phyloP scores from a whole-genome alignment of 1,140 invertebrate species.

The Caenorhabditis remanei region DNA sequence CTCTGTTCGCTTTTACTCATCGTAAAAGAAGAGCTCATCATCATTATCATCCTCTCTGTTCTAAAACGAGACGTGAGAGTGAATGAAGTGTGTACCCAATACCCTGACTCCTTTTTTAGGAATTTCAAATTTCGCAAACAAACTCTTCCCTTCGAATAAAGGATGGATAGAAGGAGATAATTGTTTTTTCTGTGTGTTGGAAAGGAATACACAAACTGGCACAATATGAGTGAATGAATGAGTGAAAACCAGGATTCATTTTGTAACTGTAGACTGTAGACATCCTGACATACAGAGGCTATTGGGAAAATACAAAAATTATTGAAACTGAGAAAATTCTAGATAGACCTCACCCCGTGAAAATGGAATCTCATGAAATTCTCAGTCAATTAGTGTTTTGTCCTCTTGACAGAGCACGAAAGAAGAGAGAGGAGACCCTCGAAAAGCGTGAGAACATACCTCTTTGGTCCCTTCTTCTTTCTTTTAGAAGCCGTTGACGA shows the following conservation, averaged over 20 bases:
- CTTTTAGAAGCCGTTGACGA: not conserved
- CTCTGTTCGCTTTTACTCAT: no score
- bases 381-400: constrained; percentile 48
- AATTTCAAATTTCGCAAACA: not conserved
- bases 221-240: no score
- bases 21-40: not conserved
- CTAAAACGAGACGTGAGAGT: not conserved
- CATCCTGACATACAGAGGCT: no score
- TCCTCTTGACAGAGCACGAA: not conserved
- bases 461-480: not conserved
- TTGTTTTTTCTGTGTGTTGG: not conserved
- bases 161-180: not conserved
- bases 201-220: not conserved
- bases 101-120: not conserved
- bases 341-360: not conserved
- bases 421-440: not conserved
- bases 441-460: constrained; percentile 44
- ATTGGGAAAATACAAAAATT: not conserved
- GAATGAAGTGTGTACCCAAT: not conserved
- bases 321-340: not conserved
- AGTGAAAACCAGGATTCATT: no score
- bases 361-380: not conserved
- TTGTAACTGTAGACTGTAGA: no score
- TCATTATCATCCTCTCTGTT: not conserved
- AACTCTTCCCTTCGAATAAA: not conserved